A percentile compares a stretch with the other conserved stretches of the same genome.
Evolutionary conservation across 2,797 vertebrate genomes (phyloP).

Genomic region (Allobates femoralis): DNA sequence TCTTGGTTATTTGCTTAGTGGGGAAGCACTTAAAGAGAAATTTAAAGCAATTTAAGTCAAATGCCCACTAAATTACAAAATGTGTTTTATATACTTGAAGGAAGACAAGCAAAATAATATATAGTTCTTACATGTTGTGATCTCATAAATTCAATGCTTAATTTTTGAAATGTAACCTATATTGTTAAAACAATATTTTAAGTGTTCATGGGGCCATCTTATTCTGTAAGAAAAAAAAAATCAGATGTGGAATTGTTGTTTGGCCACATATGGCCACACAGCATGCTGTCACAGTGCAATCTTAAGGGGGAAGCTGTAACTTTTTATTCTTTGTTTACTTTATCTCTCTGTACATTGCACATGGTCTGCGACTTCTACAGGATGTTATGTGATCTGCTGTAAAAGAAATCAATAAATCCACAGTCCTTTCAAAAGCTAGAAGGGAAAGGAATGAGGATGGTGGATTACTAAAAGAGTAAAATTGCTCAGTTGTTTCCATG

Average conservation of each 20-base stretch:
- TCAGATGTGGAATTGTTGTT: neutral
- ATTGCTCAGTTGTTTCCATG: neutral
- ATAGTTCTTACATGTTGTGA: conserved; percentile 48
- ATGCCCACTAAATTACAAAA: conserved; percentile 65
- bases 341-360: conserved; percentile 16
- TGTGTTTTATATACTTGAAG: conserved; percentile 54
- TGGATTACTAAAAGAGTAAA: neutral
- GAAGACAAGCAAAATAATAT: conserved; percentile 66
- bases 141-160: conserved; percentile 41
- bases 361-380: neutral
- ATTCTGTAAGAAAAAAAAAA: conserved; percentile 16
- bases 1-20: conserved; percentile 69
- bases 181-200: conserved; percentile 48
- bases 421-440: neutral
- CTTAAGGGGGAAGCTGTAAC: conserved; percentile 12
- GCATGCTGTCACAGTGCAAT: neutral
- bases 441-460: neutral
- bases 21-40: conserved; percentile 65
- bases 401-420: conserved; percentile 23
- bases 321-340: conserved; percentile 31
- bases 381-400: conserved; percentile 20
- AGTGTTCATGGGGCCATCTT: neutral
- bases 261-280: conserved; percentile 54
- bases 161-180: conserved; percentile 33
- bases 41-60: conserved; percentile 66